Evolutionary conservation across 2,797 vertebrate genomes (phyloP), one percentile per base, ranked within the genome.

Genomic region (Picus viridis): DNA sequence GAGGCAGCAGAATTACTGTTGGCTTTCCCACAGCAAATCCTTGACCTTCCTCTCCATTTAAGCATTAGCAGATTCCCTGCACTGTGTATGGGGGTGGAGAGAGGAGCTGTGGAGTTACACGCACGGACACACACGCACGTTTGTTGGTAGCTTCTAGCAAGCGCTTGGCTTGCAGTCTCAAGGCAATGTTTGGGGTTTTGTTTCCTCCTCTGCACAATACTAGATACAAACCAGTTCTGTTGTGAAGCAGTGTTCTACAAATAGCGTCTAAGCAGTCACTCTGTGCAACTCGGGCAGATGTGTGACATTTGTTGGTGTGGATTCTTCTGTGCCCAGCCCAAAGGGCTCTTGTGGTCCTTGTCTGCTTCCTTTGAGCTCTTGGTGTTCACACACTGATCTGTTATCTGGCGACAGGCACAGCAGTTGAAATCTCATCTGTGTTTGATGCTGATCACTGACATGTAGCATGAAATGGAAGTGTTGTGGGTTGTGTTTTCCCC

Each of bases 11-110:
- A 92, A 80, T 95, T 88, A 58, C 86, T 61, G 5, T 67, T 92
- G 86, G 69, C 83, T 94, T 95, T 90, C 65, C 54, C 85, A 91
- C 87, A 88, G 67, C 49, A 92, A 89, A 83, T 89, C 68, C 71
- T 79, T 73, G 94, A 92, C 90, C 82, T 87, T 95, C 91, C 56
- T n/a, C 58, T 34, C 54, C 68, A 62, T 73, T 91, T 94, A 84
- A 91, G 69, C 78, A 32, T 83, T 82, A 84, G 62, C 91, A 94
- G 88, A 84, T 93, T 96, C 74, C 58, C 77, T 32, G 61, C 2
- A 1, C 57, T 69, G 67, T 61, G 3, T 53, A 8, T 2, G 71
- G 74, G 89, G 67, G 74, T 47, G 74, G 80, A 73, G 85, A 45
- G 64, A 9, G 73, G 36, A 89, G 64, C 80, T 63, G 57, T 75